Evolutionary conservation across 1,140 invertebrate species (phyloP).

Genomic region (Mizuhopecten yessoensis): DNA sequence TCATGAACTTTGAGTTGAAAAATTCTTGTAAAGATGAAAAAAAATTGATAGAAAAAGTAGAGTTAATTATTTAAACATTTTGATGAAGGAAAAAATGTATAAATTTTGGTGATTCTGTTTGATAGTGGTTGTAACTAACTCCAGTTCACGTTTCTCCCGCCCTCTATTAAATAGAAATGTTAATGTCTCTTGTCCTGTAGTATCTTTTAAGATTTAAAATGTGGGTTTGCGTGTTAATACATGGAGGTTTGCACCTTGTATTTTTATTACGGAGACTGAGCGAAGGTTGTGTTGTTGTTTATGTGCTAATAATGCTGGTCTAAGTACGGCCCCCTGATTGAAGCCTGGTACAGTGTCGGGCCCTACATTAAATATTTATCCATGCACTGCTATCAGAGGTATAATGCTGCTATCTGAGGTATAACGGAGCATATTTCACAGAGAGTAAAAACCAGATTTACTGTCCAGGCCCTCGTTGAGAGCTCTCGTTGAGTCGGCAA

Average conservation of each 20-base stretch:
- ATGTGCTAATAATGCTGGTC: neutral
- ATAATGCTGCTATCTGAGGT: neutral
- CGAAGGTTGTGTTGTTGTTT: neutral
- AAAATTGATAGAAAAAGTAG: too few relatives aligned
- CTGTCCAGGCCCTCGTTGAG: neutral
- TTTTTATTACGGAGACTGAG: constrained; percentile 18
- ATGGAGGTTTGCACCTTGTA: constrained; percentile 13
- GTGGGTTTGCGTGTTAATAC: constrained; percentile 15
- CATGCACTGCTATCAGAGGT: neutral
- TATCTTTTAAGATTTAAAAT: constrained; percentile 9
- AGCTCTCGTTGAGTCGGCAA: neutral
- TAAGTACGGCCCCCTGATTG: neutral
- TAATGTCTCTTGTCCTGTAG: neutral
- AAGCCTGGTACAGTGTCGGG: constrained; percentile 20
- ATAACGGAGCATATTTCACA: constrained; percentile 8
- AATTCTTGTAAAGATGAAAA: too few relatives aligned
- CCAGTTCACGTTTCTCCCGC: too few relatives aligned
- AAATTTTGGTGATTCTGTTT: too few relatives aligned
- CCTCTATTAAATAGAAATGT: too few relatives aligned
- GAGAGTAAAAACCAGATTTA: constrained; percentile 19
- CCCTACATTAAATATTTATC: neutral
- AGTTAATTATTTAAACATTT: too few relatives aligned
- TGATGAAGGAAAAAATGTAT: too few relatives aligned
- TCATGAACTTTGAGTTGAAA: too few relatives aligned
- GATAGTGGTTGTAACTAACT: too few relatives aligned